Base-by-base conservation (phyloP, 2,797 vertebrate species). In the Oophaga sylvatica region DNA sequence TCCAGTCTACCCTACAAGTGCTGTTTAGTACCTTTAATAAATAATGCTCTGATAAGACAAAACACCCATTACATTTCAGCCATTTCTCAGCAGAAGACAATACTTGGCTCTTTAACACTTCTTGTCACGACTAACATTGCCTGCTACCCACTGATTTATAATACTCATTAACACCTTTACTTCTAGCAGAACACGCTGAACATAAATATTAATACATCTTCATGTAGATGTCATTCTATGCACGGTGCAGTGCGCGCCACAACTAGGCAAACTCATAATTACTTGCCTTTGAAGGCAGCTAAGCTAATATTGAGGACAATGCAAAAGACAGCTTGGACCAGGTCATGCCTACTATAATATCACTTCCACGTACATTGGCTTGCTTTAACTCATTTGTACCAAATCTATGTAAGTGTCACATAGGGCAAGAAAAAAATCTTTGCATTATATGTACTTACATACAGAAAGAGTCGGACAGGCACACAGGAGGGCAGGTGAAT, bases 111-210 rank as follows among this genome's bases (percentile, higher is more conserved):
- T 79, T 83, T 83, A 83, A 80, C 63, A 67, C 81, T 83, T 63
- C 80, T 83, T 77, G 87, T 84, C 87, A 88, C 80, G 87, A 84
- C 73, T 87, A 45, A 9, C 29, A 76, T 63, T 82, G 82, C 76
- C 87, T 76, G 75, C 76, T 71, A 41, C 41, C 75, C 65, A 57
- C 83, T 75, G 83, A 88, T 85, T 84, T 88, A 80, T 85, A 85
- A 80, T 80, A 75, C 82, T 85, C 82, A 80, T 88, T 84, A 88
- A 75, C 87, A 88, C 81, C 71, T 84, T 73, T 88, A 71, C 77
- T 79, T 83, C 81, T 70, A 71, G 81, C 20, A 84, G 53, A 79
- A 83, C 22, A 78, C 15, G 75, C 48, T 8, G 11, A 80, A 82
- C 86, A 87, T 87, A 81, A 87, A 87, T 87, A 87, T 81, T 87